Evolutionary conservation across 2,797 vertebrate genomes (phyloP), one percentile per base, ranked within the genome.

Genomic region (Chrosomus eos): DNA sequence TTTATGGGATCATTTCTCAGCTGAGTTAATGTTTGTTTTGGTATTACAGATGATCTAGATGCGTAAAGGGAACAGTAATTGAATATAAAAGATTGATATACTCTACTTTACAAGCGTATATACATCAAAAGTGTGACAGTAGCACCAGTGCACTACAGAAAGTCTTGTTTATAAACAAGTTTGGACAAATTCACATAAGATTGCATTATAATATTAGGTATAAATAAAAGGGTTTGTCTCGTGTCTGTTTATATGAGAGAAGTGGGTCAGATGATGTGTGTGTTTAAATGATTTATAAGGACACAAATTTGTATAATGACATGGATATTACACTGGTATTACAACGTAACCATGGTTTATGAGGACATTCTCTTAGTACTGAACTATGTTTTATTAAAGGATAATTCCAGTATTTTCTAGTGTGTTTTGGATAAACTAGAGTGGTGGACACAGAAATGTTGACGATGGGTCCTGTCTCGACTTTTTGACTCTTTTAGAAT

Each of bases 21-120:
- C 66, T 70, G 18, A 43, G 36, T 21, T 58, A 43, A 18, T 43
- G 18, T 71, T 81, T 81, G 33, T 81, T 38, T 71, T 71, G 11
- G n/a, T 31, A 58, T 81, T 58, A 23, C 28, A 81, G 36, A 60
- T 21, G n/a, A 23, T 68, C 48, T 19, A 14, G 10, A 28, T 81
- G 33, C 40, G 31, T 55, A 55, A 70, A 80, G 19, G 14, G 31
- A 48, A n/a, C 38, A 2, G n/a, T 31, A 31, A 78, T 75, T 53
- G n/a, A 53, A 74, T 33, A 23, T 36, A 55, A 55, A 33, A 55
- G 21, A 55, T 55, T 16, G 5, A 75, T n/a, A 36, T 55, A 4
- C 14, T 16, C 26, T 62, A 28, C 26, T 16, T 62, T 28, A 28
- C 11, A n/a, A 51, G 18, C 45, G 5, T 4, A 21, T 33, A 19